phyloP scores from a whole-genome alignment of 2,888 invertebrate species.

The Gymnoscelis rufifasciata region DNA sequence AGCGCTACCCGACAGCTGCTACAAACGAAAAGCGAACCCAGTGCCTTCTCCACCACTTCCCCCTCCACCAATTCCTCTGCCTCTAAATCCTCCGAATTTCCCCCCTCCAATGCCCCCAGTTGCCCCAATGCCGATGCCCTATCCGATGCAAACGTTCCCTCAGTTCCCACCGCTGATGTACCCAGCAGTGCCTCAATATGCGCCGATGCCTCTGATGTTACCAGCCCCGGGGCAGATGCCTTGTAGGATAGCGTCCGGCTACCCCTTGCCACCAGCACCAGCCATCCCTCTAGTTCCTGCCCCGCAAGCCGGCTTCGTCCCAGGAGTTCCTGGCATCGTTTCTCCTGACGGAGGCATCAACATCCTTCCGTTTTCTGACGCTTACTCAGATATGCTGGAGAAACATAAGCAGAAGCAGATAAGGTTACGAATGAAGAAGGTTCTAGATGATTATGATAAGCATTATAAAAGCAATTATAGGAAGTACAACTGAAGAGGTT shows the following conservation, averaged over 20 bases:
- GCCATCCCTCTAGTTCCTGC: neutral
- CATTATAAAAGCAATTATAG: no score
- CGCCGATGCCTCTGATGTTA: slow-evolving; percentile 13
- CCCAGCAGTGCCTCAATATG: slow-evolving; percentile 11
- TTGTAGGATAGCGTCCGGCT: neutral
- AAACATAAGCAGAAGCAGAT: slow-evolving; percentile 54
- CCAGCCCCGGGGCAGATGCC: neutral
- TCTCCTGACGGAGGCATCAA: slow-evolving; percentile 59
- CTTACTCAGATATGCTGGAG: slow-evolving; percentile 55
- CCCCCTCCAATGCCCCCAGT: slow-evolving; percentile 14
- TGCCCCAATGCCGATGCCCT: slow-evolving; percentile 7
- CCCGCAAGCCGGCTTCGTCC: slow-evolving; percentile 46
- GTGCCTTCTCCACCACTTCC: neutral
- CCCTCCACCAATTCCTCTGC: slow-evolving; percentile 26
- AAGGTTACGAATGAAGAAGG: slow-evolving; percentile 41
- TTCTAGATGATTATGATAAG: slow-evolving; percentile 41
- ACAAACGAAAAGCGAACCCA: slow-evolving; percentile 16
- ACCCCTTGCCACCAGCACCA: no score
- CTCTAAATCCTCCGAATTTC: slow-evolving; percentile 19
- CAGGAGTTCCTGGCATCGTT: slow-evolving; percentile 56
- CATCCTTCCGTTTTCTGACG: slow-evolving; percentile 64
- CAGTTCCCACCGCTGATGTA: neutral
- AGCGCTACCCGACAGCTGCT: slow-evolving; percentile 39
- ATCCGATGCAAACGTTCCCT: slow-evolving; percentile 4
- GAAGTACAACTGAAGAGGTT: neutral